Evolutionary conservation across 2,113 vertebrate species (phyloP), one percentile per base, ranked within the genome.

Genomic region (Triplophysa siluroides): DNA sequence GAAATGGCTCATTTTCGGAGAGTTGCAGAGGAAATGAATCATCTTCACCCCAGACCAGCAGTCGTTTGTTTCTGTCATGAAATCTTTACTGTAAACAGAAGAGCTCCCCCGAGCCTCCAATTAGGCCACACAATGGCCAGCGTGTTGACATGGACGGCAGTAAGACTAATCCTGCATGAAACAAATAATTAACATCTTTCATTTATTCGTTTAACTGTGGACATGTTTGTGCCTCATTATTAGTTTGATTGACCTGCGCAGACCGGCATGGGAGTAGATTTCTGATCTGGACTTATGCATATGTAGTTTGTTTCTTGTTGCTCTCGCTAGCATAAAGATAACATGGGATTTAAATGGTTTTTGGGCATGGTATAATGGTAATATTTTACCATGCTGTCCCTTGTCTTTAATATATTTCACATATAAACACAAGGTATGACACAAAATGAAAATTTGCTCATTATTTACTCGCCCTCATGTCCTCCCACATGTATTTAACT

Each of bases 21-120:
- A 72, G 78, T 78, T 68, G 43, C 61, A 54, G 24, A 66, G 72
- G 69, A 85, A 81, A 85, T 79, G 12, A 83, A 81, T 84, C 78
- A 73, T 74, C 67, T 13, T 73, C 68, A 50, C 78, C 24, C 60
- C 11, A 43, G 77, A 70, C 73, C 56, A 8, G 21, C 21, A 16
- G 62, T 83, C 82, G 21, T 80, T 72, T 76, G 78, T 80, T 83
- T 81, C 52, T 77, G 82, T 74, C 83, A 43, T 47, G 50, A 54
- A 18, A 18, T 63, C 64, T 80, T 75, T 83, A 72, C 54, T 47
- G 83, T 81, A 81, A 84, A 81, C 74, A 81, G 21, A 45, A 33
- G 52, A 29, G 9, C 21, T 12, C 71, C 8, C 16, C 54, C 33
- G 13, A 29, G 43, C 26, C 45, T 66, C 67, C 82, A 80, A 65